Conservation (phyloP, 30 jellyfish, hydroid and myxozoan genomes). For the Clytia hemisphaerica region DNA sequence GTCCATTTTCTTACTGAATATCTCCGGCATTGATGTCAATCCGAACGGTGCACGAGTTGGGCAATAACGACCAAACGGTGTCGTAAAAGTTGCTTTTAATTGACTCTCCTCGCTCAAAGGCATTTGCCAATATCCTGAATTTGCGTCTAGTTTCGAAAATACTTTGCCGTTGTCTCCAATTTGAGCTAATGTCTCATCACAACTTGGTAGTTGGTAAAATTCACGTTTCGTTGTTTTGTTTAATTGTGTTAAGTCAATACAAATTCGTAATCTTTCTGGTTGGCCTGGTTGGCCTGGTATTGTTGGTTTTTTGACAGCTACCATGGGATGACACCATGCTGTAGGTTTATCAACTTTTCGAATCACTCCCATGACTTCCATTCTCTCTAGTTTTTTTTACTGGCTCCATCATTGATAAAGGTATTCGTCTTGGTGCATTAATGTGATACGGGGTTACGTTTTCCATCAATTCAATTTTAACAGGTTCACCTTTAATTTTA, state of each 20-base stretch:
- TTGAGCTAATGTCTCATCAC: slow-evolving; percentile 29
- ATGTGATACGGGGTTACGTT: slow-evolving; percentile 24
- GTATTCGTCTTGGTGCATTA: slow-evolving; percentile 28
- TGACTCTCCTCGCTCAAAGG: slow-evolving; percentile 31
- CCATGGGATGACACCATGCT: slow-evolving; percentile 59
- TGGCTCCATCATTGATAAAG: slow-evolving; percentile 31
- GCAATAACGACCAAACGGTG: slow-evolving; percentile 52
- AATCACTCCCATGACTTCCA: slow-evolving; percentile 47
- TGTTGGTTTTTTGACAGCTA: too few species aligned
- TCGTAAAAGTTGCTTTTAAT: slow-evolving; percentile 43
- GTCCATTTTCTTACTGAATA: slow-evolving; percentile 13
- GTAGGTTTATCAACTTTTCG: slow-evolving; percentile 32
- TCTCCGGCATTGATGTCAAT: slow-evolving; percentile 32
- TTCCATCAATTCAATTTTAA: slow-evolving; percentile 16
- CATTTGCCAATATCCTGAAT: slow-evolving; percentile 64
- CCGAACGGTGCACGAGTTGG: slow-evolving; percentile 42
- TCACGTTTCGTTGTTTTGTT: neutral
- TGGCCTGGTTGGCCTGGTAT: too few species aligned
- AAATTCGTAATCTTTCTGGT: slow-evolving; percentile 3
- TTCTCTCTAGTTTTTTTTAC: slow-evolving; percentile 15
- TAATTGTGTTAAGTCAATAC: slow-evolving; percentile 36
- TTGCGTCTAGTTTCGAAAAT: slow-evolving; percentile 49
- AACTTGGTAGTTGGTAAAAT: slow-evolving; percentile 20
- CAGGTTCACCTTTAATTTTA: slow-evolving; percentile 35
- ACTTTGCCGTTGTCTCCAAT: slow-evolving; percentile 19